Evolutionary conservation across 2,888 invertebrate species (phyloP).

Genomic region (Rhopalosiphum nymphaeae): DNA sequence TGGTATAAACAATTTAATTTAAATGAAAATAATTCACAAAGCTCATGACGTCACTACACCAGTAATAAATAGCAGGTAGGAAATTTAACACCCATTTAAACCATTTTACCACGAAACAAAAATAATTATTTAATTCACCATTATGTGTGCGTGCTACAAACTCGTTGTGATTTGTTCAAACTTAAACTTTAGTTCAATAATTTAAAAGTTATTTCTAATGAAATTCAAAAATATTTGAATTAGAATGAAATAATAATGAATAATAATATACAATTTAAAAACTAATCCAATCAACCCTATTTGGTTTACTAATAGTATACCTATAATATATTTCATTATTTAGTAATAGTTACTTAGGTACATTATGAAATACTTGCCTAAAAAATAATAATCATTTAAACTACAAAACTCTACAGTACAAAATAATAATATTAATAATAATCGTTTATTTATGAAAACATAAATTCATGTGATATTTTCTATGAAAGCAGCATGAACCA

Average conservation of each 20-base stretch:
- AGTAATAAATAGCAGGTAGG: slow-evolving; percentile 35
- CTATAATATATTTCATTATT: background rate
- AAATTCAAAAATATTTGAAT: slow-evolving; percentile 14
- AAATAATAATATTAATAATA: background rate
- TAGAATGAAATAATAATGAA: slow-evolving; percentile 5
- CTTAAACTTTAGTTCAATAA: background rate
- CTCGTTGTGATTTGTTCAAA: background rate
- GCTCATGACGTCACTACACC: background rate
- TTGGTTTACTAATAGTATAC: background rate
- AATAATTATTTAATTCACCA: slow-evolving; percentile 43
- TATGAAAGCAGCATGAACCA: background rate
- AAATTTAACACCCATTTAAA: slow-evolving; percentile 36
- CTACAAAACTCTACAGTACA: background rate
- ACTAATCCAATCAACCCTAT: background rate
- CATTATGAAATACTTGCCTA: background rate
- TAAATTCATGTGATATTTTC: background rate
- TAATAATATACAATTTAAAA: background rate
- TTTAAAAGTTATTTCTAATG: background rate
- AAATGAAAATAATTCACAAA: slow-evolving; percentile 30
- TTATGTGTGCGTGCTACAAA: background rate
- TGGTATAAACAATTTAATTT: slow-evolving; percentile 29
- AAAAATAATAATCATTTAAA: background rate
- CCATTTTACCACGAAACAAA: slow-evolving; percentile 50
- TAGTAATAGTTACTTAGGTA: background rate
- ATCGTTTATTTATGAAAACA: background rate